Conservation (phyloP, 1,140 invertebrate species). For the Trypoxylus dichotomus region DNA sequence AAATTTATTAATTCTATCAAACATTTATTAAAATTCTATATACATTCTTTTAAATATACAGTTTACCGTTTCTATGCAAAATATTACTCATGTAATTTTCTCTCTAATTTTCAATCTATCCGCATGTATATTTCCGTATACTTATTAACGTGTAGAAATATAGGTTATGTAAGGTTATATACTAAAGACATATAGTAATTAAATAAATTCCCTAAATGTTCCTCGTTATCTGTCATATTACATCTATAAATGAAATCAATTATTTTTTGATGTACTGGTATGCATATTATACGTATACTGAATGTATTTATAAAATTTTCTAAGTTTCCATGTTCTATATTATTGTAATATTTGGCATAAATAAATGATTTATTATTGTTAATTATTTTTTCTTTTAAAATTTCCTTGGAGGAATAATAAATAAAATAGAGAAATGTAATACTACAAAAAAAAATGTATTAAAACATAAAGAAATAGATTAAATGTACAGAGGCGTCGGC, state of each 20-base stretch:
- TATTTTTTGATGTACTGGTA: constrained; percentile 4
- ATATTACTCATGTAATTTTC: too few species aligned
- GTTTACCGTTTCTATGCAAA: too few species aligned
- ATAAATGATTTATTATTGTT: constrained; percentile 19
- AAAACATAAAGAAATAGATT: not conserved
- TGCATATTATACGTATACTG: not conserved
- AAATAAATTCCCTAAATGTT: constrained; percentile 1
- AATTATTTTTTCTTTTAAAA: not conserved
- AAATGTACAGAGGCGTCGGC: constrained; percentile 37
- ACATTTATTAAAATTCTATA: too few species aligned
- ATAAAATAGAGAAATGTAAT: too few species aligned
- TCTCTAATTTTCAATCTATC: not conserved
- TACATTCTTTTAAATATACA: too few species aligned
- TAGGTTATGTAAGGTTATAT: not conserved
- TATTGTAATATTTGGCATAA: not conserved
- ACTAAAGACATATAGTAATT: not conserved
- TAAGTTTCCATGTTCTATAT: not conserved
- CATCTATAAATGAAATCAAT: not conserved
- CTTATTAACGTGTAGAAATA: not conserved
- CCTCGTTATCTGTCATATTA: not conserved
- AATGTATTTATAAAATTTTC: too few species aligned
- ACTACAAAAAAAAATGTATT: not conserved
- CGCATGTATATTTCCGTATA: not conserved
- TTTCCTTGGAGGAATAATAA: too few species aligned
- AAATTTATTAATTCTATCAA: too few species aligned